Percentiles rank a stretch among this genome's conserved stretches.
Conservation (phyloP, 2,113 vertebrate genomes). For the Dipodomys spectabilis region DNA sequence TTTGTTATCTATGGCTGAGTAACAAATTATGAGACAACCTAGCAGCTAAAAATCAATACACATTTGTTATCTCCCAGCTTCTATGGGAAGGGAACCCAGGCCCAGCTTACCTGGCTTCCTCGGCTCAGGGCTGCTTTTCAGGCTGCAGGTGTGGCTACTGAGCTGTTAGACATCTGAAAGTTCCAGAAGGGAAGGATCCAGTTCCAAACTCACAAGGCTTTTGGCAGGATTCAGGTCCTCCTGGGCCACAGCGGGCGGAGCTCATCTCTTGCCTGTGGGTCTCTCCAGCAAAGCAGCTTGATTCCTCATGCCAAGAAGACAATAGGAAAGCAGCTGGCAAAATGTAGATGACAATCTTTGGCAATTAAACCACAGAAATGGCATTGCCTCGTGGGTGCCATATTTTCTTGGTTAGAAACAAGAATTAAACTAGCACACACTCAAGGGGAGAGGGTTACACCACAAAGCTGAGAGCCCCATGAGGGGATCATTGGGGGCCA, state of each 20-base stretch:
- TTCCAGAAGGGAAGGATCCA: background rate
- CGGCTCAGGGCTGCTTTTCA: background rate
- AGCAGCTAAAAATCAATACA: background rate
- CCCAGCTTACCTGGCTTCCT: background rate
- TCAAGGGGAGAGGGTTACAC: background rate
- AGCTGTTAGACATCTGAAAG: background rate
- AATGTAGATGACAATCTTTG: background rate
- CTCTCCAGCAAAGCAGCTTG: background rate
- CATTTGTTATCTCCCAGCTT: background rate
- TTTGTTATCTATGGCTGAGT: background rate
- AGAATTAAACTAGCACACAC: background rate
- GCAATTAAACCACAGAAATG: background rate
- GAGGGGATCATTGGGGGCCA: background rate
- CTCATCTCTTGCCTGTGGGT: background rate
- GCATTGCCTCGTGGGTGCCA: background rate
- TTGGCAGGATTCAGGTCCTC: background rate
- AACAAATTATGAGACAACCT: background rate
- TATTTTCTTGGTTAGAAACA: background rate
- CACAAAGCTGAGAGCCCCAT: background rate
- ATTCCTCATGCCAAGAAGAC: background rate
- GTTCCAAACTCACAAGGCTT: background rate
- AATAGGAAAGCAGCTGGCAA: background rate
- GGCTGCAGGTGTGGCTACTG: background rate
- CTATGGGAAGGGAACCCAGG: background rate
- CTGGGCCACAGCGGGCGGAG: background rate